These are phyloP conservation scores for Mongoloraphidia duomilia DNA, from an alignment of 2,888 invertebrate genomes.

Conservation along the genomic window DNA sequence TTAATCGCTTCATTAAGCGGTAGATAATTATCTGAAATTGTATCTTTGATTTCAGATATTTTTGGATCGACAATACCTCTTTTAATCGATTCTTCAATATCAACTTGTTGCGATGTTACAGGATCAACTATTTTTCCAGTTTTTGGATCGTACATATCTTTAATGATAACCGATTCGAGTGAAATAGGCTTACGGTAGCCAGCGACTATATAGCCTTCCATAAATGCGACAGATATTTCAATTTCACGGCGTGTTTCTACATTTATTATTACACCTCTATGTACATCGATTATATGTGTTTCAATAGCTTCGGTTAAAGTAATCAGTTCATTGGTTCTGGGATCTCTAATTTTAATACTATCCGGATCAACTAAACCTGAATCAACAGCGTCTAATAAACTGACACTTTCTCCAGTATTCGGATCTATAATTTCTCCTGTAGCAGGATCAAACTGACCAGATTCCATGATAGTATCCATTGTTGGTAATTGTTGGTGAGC, in stretches of 20 bases:
- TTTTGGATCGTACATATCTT: constrained; percentile 53
- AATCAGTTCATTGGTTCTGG: constrained; percentile 57
- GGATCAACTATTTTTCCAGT: constrained; percentile 58
- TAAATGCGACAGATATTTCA: constrained; percentile 54
- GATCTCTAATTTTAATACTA: constrained; percentile 58
- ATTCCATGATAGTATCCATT: constrained; percentile 53
- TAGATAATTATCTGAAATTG: constrained; percentile 52
- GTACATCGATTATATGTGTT: constrained; percentile 60
- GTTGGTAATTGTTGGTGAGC: constrained; percentile 47
- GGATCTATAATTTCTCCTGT: constrained; percentile 49
- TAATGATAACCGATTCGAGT: constrained; percentile 58
- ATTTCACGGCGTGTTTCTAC: constrained; percentile 52
- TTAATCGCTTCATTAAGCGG: constrained; percentile 61
- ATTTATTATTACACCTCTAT: constrained; percentile 55
- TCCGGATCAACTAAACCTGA: constrained; percentile 63
- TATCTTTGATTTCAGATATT: constrained; percentile 68
- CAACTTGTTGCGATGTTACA: constrained; percentile 53
- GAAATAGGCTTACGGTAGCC: constrained; percentile 58
- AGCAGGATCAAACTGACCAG: constrained; percentile 50
- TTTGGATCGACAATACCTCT: constrained; percentile 68
- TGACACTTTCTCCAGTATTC: constrained; percentile 42
- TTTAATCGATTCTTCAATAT: constrained; percentile 61
- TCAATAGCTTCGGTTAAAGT: constrained; percentile 72
- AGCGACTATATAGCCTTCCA: constrained; percentile 52
- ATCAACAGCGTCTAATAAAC: constrained; percentile 64